Percentiles rank a stretch among this genome's conserved stretches.
Conservation (phyloP, 2,113 vertebrate genomes). For the Colius striatus region DNA sequence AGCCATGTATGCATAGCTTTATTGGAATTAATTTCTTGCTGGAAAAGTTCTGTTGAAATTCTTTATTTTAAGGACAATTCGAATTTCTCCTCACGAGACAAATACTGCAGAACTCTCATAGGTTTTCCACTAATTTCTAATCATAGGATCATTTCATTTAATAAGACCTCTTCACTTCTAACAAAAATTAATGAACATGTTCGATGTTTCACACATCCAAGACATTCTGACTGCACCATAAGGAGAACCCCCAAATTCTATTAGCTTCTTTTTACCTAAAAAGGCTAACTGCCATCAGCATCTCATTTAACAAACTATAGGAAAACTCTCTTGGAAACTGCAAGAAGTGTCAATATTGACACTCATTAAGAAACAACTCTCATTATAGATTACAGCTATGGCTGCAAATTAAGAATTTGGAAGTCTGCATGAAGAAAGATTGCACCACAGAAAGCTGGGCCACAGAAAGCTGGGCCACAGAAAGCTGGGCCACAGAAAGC, state of each 20-base stretch:
- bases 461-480: neutral
- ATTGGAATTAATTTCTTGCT: neutral
- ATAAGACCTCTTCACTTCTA: neutral
- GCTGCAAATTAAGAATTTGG: neutral
- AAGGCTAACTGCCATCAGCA: neutral
- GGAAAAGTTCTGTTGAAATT: neutral
- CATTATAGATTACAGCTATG: neutral
- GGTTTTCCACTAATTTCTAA: neutral
- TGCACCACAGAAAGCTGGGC: neutral
- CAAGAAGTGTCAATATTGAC: neutral
- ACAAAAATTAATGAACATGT: neutral
- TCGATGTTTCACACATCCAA: neutral
- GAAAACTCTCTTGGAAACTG: neutral
- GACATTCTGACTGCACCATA: neutral
- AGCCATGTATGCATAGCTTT: neutral
- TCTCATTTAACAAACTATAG: neutral
- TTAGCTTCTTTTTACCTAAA: neutral
- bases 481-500: neutral
- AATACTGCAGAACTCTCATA: neutral
- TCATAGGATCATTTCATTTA: accelerated
- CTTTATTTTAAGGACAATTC: neutral
- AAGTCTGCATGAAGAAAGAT: neutral
- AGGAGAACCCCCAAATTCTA: neutral
- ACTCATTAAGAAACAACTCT: neutral
- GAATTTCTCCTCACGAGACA: neutral